Evolutionary conservation across 2,888 invertebrate genomes (phyloP).

Genomic region (Harpalus rufipes): DNA sequence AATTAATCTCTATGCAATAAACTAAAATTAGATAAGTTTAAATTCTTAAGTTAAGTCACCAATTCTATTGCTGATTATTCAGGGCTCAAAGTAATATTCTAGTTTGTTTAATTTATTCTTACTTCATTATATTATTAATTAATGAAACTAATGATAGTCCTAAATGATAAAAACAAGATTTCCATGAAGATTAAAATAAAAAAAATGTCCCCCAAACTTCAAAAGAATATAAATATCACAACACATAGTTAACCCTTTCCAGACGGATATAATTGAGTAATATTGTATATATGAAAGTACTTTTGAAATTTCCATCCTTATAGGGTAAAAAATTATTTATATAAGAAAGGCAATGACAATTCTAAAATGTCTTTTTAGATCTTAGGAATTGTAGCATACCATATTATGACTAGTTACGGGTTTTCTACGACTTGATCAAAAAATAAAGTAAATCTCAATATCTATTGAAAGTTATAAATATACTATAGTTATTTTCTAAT

Average conservation of each 20-base stretch:
- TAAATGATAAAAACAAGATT: constrained; percentile 3
- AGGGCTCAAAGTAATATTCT: constrained; percentile 13
- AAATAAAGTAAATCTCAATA: constrained; percentile 52
- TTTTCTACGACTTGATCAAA: constrained; percentile 20
- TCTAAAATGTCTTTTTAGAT: constrained; percentile 41
- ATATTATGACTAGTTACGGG: constrained; percentile 28
- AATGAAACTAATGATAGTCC: neutral
- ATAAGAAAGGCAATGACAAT: constrained; percentile 13
- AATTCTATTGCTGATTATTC: constrained; percentile 40
- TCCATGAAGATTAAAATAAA: neutral
- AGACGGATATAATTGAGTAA: neutral
- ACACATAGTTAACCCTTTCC: neutral
- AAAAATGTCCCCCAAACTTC: constrained; percentile 3
- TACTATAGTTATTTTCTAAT: constrained; percentile 21
- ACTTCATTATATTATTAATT: constrained; percentile 6
- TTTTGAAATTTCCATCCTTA: neutral
- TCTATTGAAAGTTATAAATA: neutral
- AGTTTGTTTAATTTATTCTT: constrained; percentile 18
- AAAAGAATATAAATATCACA: constrained; percentile 32
- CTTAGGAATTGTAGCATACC: constrained; percentile 25
- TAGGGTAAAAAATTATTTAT: neutral
- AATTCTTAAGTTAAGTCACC: constrained; percentile 35
- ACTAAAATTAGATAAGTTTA: constrained; percentile 43
- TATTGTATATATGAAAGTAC: neutral
- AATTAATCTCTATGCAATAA: constrained; percentile 21